Base-by-base conservation (phyloP, 2,888 invertebrate species). In the Thera britannica region DNA sequence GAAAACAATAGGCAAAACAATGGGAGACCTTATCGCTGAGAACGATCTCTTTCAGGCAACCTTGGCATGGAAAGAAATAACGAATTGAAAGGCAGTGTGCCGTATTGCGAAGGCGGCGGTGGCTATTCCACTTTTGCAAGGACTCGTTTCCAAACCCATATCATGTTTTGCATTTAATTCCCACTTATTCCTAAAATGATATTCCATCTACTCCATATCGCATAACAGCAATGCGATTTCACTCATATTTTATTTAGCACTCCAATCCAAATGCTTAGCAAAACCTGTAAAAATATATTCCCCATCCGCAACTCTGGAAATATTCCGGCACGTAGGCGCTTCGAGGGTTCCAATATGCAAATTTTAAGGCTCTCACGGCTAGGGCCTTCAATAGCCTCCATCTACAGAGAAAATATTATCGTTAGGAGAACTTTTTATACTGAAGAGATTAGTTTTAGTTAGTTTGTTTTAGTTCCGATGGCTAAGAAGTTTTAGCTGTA, bases 381-480 rank as follows among this genome's bases (percentile, higher is more conserved):
- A 66, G 64, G 57, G 65, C 67, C 35, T 74, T 76, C 72, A 54
- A 69, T 62, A 62, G 67, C 63, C 36, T 62, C 77, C 75, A 75
- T 77, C 75, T 74, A 65, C 67, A 74, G 75, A 66, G 77, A 76
- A 82, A 84, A 85, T 84, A 83, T 84, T 84, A 79, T 83, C 80
- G 74, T 77, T 77, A 72, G 72, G 77, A 79, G 79, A 77, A 68
- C 69, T 77, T 75, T 78, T 75, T 38, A 54, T 46, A 5, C 23
- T 34, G 7, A 54, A 49, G 41, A 60, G 56, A 56, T 65, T 52
- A 52, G 38, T 48, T 35, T 51, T 8, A 12, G 46, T 12, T 61
- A 34, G 34, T 11, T 51, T 46, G 7, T 12, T 57, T 57, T 60
- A 41, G 38, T 12, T 12, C 49, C 12, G 12, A 9, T 9, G 44